Conservation (phyloP, 2,888 invertebrate genomes). For the Perithous albicinctus region DNA sequence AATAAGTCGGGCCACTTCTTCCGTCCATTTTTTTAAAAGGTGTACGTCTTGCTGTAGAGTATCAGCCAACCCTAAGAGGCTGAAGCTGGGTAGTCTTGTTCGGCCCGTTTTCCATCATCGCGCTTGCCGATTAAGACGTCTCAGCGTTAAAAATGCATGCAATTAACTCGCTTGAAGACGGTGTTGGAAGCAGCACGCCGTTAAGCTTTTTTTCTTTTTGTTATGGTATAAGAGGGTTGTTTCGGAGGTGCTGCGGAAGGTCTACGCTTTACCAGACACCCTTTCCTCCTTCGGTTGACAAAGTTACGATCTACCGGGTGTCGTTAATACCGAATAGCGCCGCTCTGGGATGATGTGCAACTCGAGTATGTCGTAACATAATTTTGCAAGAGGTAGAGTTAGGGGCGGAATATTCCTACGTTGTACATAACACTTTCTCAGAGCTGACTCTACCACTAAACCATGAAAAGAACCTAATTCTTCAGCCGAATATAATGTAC, state of each 20-base stretch:
- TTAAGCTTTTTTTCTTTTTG: conserved; percentile 64
- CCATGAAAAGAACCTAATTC: background rate
- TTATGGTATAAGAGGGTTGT: conserved; percentile 58
- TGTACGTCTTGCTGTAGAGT: conserved; percentile 27
- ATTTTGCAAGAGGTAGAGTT: conserved; percentile 70
- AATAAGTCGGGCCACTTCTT: conserved; percentile 52
- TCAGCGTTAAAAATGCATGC: conserved; percentile 83
- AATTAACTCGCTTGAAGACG: conserved; percentile 77
- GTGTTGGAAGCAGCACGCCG: conserved; percentile 49
- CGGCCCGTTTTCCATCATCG: conserved; percentile 79
- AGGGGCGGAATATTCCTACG: conserved; percentile 30
- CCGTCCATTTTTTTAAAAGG: conserved; percentile 14
- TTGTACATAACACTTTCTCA: conserved; percentile 12
- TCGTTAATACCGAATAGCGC: conserved; percentile 80
- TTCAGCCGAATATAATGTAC: background rate
- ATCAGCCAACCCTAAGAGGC: background rate
- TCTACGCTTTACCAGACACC: conserved; percentile 65
- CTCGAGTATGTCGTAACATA: conserved; percentile 72
- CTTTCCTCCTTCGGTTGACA: conserved; percentile 80
- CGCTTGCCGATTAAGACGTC: conserved; percentile 80
- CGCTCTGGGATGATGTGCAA: conserved; percentile 77
- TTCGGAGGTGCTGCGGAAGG: conserved; percentile 46
- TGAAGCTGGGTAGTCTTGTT: conserved; percentile 54
- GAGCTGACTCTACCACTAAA: background rate
- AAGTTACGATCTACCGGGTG: conserved; percentile 82